A percentile compares a stretch with the other conserved stretches of the same genome.
Conservation (phyloP, 2,888 invertebrate genomes). For the Nesidiocoris tenuis region DNA sequence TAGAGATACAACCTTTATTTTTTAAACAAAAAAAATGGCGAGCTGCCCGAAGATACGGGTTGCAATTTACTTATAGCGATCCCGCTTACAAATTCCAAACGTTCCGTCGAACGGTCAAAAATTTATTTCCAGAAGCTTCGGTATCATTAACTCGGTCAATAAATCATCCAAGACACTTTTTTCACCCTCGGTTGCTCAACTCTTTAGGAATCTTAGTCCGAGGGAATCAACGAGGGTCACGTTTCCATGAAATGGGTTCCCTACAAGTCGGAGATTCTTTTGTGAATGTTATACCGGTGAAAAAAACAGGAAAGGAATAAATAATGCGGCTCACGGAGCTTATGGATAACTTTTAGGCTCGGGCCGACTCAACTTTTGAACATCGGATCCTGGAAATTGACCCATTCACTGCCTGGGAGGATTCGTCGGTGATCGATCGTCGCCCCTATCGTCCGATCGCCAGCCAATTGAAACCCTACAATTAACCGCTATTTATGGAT, state of each 20-base stretch:
- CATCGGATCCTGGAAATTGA: too few species aligned
- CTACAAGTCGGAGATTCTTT: constrained; percentile 18
- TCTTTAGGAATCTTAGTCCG: constrained; percentile 28
- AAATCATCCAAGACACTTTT: background rate
- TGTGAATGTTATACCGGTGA: constrained; percentile 11
- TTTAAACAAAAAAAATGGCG: too few species aligned
- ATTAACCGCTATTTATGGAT: background rate
- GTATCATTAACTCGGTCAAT: background rate
- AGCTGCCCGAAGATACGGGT: too few species aligned
- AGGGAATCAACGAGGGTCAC: constrained; percentile 9
- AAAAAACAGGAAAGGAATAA: constrained; percentile 31
- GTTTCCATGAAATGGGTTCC: constrained; percentile 30
- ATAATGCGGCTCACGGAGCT: constrained; percentile 3
- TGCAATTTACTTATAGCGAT: too few species aligned
- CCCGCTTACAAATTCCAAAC: too few species aligned
- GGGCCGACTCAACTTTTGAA: background rate
- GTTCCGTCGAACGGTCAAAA: background rate
- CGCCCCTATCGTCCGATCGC: background rate
- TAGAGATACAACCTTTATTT: too few species aligned
- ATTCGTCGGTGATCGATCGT: background rate
- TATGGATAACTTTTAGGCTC: background rate
- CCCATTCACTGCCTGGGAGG: too few species aligned
- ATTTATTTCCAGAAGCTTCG: background rate
- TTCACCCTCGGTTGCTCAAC: constrained; percentile 20
- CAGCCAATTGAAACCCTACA: background rate